These are phyloP conservation scores for Pristis pectinata DNA, from an alignment of 2,797 vertebrate species.

Conservation along the genomic window DNA sequence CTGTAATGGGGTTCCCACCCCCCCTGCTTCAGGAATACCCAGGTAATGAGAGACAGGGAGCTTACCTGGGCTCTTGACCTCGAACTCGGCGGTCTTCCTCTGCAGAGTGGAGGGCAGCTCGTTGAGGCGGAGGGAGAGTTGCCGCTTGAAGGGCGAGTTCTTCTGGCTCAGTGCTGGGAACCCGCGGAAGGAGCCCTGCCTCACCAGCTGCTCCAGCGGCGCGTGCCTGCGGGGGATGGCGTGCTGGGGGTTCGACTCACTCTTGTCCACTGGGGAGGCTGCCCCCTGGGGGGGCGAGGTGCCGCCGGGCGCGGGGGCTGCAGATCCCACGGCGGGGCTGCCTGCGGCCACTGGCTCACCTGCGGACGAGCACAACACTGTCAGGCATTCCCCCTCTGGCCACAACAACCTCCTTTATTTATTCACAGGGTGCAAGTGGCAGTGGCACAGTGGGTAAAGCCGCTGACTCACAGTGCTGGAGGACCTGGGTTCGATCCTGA, in stretches of 20 bases:
- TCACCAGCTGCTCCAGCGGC: conserved; percentile 85
- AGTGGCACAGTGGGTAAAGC: too few species aligned
- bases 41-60: too few species aligned
- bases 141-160: conserved; percentile 86
- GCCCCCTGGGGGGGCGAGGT: conserved; percentile 74
- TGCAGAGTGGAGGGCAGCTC: conserved; percentile 86
- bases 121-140: conserved; percentile 83
- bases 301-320: conserved; percentile 54
- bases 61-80: conserved; percentile 69
- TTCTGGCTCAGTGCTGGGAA: conserved; percentile 85
- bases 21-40: too few species aligned
- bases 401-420: neutral
- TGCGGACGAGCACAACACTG: neutral
- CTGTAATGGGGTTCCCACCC: too few species aligned
- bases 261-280: conserved; percentile 69
- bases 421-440: too few species aligned
- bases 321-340: conserved; percentile 44
- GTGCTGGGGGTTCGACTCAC: conserved; percentile 66
- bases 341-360: conserved; percentile 49
- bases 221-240: conserved; percentile 85
- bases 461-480: too few species aligned
- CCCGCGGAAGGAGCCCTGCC: conserved; percentile 84
- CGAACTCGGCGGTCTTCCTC: conserved; percentile 71
- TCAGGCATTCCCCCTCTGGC: neutral
- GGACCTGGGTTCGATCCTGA: too few species aligned